Conservation (phyloP, 2,888 invertebrate species). For the Colletes collaris region DNA sequence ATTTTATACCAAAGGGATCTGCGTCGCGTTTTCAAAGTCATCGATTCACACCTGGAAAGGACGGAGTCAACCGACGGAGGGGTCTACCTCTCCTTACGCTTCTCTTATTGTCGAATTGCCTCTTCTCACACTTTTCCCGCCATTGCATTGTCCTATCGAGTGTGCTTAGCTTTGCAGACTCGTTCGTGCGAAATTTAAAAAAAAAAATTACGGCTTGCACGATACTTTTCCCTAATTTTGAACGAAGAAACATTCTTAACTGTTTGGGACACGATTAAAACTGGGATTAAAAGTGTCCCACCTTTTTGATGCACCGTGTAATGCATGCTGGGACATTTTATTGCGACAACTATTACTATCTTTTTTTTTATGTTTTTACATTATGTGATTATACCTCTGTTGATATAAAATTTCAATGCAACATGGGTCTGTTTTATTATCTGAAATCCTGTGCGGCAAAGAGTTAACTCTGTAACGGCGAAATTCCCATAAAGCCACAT, state of each 20-base stretch:
- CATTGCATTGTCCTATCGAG: constrained; percentile 46
- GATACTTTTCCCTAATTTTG: background rate
- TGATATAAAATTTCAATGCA: too few relatives aligned
- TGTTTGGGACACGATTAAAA: too few relatives aligned
- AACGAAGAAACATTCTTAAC: background rate
- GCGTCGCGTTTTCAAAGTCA: constrained; percentile 34
- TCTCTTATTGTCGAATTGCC: constrained; percentile 49
- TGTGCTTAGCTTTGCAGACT: constrained; percentile 43
- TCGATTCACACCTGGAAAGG: constrained; percentile 45
- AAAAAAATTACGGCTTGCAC: constrained; percentile 34
- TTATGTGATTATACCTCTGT: too few relatives aligned
- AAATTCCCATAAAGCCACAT: too few relatives aligned
- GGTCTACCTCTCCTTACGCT: constrained; percentile 25
- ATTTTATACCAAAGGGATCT: background rate
- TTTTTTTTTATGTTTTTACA: too few relatives aligned
- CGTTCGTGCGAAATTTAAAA: constrained; percentile 29
- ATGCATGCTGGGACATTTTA: too few relatives aligned
- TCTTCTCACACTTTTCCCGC: constrained; percentile 19
- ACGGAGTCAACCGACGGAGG: background rate
- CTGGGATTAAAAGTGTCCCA: too few relatives aligned
- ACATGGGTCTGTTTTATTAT: too few relatives aligned
- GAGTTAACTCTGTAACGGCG: too few relatives aligned
- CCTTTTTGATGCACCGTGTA: too few relatives aligned
- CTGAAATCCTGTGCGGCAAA: too few relatives aligned
- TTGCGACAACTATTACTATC: too few relatives aligned